A percentile compares a stretch with the other conserved stretches of the same genome.
Evolutionary conservation across 2,797 vertebrate genomes (phyloP).

Genomic region (Paratrypauchen microcephalus): DNA sequence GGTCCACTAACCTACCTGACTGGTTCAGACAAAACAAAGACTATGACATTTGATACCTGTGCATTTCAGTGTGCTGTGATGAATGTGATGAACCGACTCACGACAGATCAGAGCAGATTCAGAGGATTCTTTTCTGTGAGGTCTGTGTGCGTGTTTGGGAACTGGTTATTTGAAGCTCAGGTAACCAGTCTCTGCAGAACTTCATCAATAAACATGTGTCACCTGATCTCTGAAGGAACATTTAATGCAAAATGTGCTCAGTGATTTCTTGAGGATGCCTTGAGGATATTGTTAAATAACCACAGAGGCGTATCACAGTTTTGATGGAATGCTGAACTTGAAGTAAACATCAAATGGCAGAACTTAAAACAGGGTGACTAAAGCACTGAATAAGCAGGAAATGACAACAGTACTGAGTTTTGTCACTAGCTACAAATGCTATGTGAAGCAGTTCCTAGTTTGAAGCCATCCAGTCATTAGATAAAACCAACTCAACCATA

Average conservation of each 20-base stretch:
- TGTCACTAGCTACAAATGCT: no score
- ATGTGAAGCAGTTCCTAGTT: no score
- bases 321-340: no score
- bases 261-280: not conserved
- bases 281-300: not conserved
- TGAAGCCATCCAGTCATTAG: not conserved
- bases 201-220: conserved; percentile 7
- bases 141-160: not conserved
- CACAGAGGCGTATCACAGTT: no score
- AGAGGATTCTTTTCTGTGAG: conserved; percentile 10
- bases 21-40: conserved; percentile 3
- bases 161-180: not conserved
- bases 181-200: not conserved
- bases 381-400: no score
- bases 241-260: conserved; percentile 1
- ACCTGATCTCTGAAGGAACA: not conserved
- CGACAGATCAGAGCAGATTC: conserved; percentile 21
- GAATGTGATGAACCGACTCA: conserved; percentile 46
- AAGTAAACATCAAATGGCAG: no score
- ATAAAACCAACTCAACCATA: not conserved
- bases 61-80: conserved; percentile 30
- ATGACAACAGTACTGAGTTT: no score
- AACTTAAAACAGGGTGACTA: not conserved
- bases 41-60: conserved; percentile 11
- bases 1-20: no score